Evolutionary conservation across 2,113 vertebrate genomes (phyloP).

Genomic region (Epinephelus moara): DNA sequence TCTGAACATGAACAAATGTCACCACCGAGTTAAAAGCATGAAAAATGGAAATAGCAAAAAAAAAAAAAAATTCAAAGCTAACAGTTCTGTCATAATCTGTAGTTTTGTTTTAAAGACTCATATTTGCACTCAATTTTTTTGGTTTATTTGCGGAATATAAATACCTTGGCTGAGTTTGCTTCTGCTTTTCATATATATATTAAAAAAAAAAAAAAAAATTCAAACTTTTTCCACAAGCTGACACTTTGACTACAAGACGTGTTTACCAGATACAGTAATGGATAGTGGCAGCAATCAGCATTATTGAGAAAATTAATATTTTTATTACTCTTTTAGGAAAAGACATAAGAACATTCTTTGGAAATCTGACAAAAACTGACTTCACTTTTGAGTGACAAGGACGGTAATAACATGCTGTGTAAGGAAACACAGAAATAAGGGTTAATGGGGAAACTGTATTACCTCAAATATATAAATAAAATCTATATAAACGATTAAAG

Average conservation of each 20-base stretch:
- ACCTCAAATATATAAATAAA: not conserved
- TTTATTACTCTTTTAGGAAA: not conserved
- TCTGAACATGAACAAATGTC: not conserved
- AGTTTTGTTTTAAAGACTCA: not conserved
- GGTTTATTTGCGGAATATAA: not conserved
- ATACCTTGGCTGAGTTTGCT: not conserved
- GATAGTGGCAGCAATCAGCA: not conserved
- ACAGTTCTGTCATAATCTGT: not conserved
- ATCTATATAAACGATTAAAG: too few species aligned
- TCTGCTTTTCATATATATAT: too few species aligned
- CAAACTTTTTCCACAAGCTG: not conserved
- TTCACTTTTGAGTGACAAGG: not conserved
- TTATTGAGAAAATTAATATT: not conserved
- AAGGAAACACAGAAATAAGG: not conserved
- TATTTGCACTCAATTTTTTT: not conserved
- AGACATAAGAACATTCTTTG: not conserved
- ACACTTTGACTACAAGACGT: not conserved
- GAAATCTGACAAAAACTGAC: not conserved
- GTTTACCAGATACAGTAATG: not conserved
- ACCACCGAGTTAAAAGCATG: not conserved
- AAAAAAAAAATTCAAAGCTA: not conserved
- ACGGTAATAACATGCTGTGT: not conserved
- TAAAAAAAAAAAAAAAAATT: not conserved
- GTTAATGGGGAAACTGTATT: not conserved
- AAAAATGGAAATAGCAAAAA: too few species aligned